phyloP scores from a whole-genome alignment of 1,140 invertebrate genomes.

The Ridgeia piscesae region DNA sequence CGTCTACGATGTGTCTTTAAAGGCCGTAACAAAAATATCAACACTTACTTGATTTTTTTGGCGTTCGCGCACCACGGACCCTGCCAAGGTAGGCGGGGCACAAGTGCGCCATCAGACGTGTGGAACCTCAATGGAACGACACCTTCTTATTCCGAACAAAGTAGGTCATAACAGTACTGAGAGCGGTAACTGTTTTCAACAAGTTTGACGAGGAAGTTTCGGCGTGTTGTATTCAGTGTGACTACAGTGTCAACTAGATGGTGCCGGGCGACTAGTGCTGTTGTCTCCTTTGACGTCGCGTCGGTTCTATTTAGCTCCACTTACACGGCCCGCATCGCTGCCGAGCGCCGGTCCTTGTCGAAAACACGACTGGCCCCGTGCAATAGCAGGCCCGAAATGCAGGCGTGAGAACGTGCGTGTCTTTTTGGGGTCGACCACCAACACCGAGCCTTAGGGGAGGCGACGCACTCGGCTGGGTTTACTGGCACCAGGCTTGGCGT shows the following conservation, averaged over 20 bases:
- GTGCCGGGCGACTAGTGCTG: neutral
- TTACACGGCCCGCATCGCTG: neutral
- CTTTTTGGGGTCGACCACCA: slow-evolving; percentile 3
- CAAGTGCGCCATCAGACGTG: neutral
- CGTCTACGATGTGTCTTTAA: neutral
- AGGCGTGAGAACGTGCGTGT: neutral
- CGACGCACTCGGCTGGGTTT: neutral
- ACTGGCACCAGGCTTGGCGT: neutral
- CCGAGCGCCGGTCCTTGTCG: no score
- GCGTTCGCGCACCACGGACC: neutral
- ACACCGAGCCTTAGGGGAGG: neutral
- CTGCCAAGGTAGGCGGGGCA: neutral
- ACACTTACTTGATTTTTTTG: neutral
- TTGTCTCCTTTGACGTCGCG: neutral
- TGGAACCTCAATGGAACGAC: neutral
- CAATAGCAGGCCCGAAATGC: neutral
- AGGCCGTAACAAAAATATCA: neutral
- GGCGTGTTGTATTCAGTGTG: neutral
- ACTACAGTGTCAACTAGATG: neutral
- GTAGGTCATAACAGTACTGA: neutral
- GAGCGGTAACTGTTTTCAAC: neutral
- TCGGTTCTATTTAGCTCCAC: neutral
- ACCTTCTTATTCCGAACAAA: neutral
- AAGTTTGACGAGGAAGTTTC: neutral
- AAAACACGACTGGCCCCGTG: neutral